These are phyloP conservation scores for Girardia tigrina DNA, from an alignment of 2,888 invertebrate species.

Conservation along the genomic window DNA sequence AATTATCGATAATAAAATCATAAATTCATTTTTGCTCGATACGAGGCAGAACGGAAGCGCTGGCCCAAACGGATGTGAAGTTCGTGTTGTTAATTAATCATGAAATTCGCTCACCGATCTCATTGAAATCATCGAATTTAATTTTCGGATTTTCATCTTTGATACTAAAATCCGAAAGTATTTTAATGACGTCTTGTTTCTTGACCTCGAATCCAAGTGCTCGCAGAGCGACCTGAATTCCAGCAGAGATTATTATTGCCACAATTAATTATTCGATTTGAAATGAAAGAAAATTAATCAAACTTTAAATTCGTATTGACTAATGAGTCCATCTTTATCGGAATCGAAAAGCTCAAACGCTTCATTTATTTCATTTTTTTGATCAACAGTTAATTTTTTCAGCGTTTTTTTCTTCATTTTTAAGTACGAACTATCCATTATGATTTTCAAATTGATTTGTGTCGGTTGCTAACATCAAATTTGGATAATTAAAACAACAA, in stretches of 20 bases:
- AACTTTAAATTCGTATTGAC: conserved; percentile 51
- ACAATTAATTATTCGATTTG: neutral
- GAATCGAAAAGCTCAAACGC: conserved; percentile 51
- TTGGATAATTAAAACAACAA: no score
- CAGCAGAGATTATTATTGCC: no score
- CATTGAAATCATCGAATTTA: conserved; percentile 49
- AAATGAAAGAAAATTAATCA: neutral
- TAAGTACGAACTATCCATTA: neutral
- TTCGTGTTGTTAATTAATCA: neutral
- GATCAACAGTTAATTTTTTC: conserved; percentile 47
- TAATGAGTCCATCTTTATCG: conserved; percentile 49
- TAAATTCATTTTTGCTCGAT: no score
- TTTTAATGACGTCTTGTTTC: conserved; percentile 48
- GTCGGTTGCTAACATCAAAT: no score
- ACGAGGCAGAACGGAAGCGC: no score
- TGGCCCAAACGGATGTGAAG: no score
- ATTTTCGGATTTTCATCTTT: conserved; percentile 46
- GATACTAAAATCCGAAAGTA: conserved; percentile 44
- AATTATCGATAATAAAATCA: no score
- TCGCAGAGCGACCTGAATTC: conserved; percentile 48
- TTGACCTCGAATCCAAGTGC: conserved; percentile 50
- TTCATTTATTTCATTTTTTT: conserved; percentile 50
- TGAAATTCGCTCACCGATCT: conserved; percentile 46
- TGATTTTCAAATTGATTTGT: no score
- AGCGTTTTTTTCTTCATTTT: conserved; percentile 44